A percentile compares a stretch with the other conserved stretches of the same genome.
phyloP scores from a whole-genome alignment of 2,888 invertebrate genomes.

The Diadegma fenestrale region DNA sequence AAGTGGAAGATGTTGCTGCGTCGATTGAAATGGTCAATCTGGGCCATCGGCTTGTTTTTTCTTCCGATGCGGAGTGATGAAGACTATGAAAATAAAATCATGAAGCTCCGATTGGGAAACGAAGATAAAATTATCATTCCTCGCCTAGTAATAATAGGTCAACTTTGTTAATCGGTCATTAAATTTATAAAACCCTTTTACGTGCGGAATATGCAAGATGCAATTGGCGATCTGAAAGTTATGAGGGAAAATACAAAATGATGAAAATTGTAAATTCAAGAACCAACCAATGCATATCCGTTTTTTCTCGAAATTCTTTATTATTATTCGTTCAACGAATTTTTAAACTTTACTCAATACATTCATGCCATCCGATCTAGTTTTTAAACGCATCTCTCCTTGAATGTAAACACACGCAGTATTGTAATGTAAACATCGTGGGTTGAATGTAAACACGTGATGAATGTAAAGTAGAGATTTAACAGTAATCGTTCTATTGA shows the following conservation, averaged over 20 bases:
- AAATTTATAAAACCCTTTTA: conserved; percentile 29
- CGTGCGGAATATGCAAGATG: conserved; percentile 51
- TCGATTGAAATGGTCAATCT: conserved; percentile 40
- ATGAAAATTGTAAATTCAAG: conserved; percentile 32
- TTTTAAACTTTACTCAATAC: conserved; percentile 1
- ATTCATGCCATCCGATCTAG: conserved; percentile 4
- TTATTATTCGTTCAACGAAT: background rate
- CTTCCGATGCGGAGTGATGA: conserved; percentile 31
- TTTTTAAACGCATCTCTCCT: conserved; percentile 9
- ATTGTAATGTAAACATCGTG: conserved; percentile 13
- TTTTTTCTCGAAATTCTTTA: conserved; percentile 7
- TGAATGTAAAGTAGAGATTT: conserved; percentile 7
- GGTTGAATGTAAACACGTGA: conserved; percentile 32
- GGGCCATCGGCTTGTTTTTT: conserved; percentile 30
- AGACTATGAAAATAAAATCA: conserved; percentile 10
- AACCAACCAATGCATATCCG: conserved; percentile 26
- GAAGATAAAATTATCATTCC: conserved; percentile 10
- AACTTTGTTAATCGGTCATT: conserved; percentile 73
- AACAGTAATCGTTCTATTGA: conserved; percentile 3
- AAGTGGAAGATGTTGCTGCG: conserved; percentile 28
- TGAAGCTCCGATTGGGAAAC: background rate
- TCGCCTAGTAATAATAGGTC: conserved; percentile 51
- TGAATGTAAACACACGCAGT: conserved; percentile 11
- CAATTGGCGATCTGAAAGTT: conserved; percentile 39
- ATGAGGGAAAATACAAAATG: background rate